A percentile compares a stretch with the other conserved stretches of the same genome.
Conservation (phyloP, 2,797 vertebrate species). For the Tapera naevia region DNA sequence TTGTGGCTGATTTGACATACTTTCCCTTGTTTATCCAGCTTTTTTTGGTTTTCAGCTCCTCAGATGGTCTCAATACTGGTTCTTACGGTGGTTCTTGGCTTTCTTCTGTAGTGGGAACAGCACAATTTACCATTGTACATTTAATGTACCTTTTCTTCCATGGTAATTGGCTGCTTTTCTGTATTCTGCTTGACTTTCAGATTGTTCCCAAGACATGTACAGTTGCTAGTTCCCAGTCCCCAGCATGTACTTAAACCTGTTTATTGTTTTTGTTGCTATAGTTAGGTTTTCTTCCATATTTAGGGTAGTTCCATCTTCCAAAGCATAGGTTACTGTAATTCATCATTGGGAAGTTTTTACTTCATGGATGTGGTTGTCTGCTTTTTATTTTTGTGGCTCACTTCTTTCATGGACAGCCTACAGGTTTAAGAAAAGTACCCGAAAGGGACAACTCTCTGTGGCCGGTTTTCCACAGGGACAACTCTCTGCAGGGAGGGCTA, state of each 20-base stretch:
- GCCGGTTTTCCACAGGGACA: too few species aligned
- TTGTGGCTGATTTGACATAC: neutral
- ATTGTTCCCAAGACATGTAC: neutral
- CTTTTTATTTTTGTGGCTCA: neutral
- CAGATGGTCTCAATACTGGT: neutral
- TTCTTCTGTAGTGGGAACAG: neutral
- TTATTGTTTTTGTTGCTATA: neutral
- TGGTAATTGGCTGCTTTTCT: neutral
- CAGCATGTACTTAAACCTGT: neutral
- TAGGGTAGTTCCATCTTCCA: neutral
- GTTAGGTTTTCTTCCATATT: neutral
- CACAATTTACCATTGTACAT: neutral
- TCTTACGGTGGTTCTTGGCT: neutral
- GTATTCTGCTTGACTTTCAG: neutral
- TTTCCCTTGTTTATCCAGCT: neutral
- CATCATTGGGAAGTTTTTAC: neutral
- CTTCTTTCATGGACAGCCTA: neutral
- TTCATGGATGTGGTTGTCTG: neutral
- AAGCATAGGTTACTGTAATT: neutral
- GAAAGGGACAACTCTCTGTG: too few species aligned
- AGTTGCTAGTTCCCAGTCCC: neutral
- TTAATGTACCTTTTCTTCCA: neutral
- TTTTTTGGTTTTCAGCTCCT: neutral
- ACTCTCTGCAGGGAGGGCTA: too few species aligned
- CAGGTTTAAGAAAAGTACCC: neutral